Percentiles rank a stretch among this genome's conserved stretches.
These are phyloP conservation scores for Dicaeum eximium DNA, from an alignment of 2,113 vertebrate genomes.

Conservation along the genomic window DNA sequence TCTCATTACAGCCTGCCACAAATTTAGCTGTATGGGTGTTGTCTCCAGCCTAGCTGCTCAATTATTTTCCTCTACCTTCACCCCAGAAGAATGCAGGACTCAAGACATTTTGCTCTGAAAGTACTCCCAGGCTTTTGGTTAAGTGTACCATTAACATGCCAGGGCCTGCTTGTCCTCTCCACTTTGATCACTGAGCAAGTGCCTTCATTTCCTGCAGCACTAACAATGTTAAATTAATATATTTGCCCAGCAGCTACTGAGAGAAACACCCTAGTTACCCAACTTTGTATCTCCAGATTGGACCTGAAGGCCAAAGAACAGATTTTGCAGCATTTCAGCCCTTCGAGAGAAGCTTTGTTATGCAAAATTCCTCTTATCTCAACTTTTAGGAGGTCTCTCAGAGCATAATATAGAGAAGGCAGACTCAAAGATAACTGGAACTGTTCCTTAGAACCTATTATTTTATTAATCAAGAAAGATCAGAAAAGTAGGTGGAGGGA, in stretches of 20 bases:
- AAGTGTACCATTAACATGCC: neutral
- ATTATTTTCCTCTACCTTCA: neutral
- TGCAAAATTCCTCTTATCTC: neutral
- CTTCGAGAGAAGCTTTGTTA: neutral
- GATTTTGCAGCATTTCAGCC: neutral
- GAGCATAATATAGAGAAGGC: neutral
- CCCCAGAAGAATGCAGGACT: neutral
- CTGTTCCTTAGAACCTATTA: constrained; percentile 6
- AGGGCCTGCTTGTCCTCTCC: neutral
- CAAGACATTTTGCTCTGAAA: neutral
- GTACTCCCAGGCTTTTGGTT: neutral
- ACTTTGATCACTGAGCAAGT: neutral
- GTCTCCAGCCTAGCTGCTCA: neutral
- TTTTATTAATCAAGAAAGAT: constrained; percentile 32
- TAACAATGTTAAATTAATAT: neutral
- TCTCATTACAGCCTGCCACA: neutral
- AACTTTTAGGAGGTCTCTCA: neutral
- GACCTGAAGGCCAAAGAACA: neutral
- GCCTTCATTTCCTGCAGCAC: neutral
- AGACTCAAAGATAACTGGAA: neutral
- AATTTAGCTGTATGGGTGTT: neutral
- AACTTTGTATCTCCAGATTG: neutral
- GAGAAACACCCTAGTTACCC: neutral
- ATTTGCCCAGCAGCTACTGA: neutral
- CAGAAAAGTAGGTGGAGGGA: neutral